These are phyloP conservation scores for Lutjanus argentimaculatus DNA, from an alignment of 2,797 vertebrate species.

Conservation along the genomic window DNA sequence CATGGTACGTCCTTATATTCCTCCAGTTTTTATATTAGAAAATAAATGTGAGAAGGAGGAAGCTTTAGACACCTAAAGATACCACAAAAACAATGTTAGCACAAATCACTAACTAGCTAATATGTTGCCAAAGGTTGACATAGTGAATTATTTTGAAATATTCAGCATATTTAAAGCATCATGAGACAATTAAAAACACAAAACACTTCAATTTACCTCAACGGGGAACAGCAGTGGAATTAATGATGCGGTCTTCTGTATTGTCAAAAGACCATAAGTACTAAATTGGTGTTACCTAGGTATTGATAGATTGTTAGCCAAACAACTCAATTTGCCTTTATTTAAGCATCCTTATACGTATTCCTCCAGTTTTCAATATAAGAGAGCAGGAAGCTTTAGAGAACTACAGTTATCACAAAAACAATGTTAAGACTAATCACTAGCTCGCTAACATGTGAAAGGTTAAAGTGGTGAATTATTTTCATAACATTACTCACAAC, in stretches of 20 bases:
- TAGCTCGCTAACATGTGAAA: not conserved
- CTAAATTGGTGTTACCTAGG: no score
- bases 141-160: no score
- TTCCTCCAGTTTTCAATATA: not conserved
- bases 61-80: not conserved
- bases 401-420: not conserved
- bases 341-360: no score
- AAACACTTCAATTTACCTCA: no score
- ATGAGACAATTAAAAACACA: no score
- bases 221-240: no score
- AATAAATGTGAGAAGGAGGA: not conserved
- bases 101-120: no score
- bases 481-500: not conserved
- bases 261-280: no score
- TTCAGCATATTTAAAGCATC: no score
- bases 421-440: no score
- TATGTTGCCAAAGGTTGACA: no score
- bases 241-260: no score
- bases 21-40: not conserved
- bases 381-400: not conserved
- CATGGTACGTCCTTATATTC: not conserved
- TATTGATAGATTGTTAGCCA: not conserved
- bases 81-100: not conserved
- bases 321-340: not conserved
- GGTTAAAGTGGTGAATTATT: not conserved